phyloP scores from a whole-genome alignment of 2,113 vertebrate genomes.

The Actenoides lindsayi region DNA sequence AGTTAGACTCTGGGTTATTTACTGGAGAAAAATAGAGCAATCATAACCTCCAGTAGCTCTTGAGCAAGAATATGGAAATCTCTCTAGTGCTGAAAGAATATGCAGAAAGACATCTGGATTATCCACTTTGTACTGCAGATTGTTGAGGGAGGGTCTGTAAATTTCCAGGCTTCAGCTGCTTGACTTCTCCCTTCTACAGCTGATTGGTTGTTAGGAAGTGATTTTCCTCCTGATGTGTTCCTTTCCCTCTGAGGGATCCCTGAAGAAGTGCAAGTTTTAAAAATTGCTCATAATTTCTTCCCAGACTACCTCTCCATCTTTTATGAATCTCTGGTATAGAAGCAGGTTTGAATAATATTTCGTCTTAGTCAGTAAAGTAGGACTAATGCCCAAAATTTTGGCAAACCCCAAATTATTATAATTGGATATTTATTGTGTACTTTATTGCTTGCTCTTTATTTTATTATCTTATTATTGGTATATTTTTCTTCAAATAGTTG shows the following conservation, averaged over 20 bases:
- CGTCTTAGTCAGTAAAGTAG: background rate
- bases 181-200: background rate
- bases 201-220: background rate
- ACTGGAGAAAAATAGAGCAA: background rate
- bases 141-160: background rate
- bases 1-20: background rate
- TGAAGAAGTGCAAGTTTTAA: background rate
- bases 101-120: background rate
- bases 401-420: background rate
- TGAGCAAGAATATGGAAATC: background rate
- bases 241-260: background rate
- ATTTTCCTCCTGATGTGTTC: background rate
- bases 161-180: background rate
- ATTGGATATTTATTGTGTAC: background rate
- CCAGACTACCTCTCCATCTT: background rate
- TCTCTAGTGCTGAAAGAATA: background rate
- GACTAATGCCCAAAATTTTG: background rate
- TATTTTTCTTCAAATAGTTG: slow-evolving; percentile 34
- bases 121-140: background rate
- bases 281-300: background rate
- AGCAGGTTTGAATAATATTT: background rate
- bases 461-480: background rate
- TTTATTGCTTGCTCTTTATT: background rate
- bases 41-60: background rate
- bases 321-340: background rate